Base-by-base conservation (phyloP, 2,888 invertebrate genomes). In the Caenorhabditis panamensis region DNA sequence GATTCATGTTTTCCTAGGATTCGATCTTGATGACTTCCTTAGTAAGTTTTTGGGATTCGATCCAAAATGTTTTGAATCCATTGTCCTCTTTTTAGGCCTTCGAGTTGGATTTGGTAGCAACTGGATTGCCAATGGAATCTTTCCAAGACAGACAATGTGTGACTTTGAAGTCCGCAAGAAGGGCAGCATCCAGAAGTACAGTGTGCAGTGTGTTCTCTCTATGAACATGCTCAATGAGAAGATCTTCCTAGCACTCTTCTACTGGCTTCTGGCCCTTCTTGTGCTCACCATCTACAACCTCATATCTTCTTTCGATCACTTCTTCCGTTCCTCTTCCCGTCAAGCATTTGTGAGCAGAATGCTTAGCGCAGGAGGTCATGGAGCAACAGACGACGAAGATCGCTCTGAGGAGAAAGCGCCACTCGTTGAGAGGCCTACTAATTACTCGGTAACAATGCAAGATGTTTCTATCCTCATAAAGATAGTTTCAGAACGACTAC, bases 141-240 rank as follows among this genome's bases (percentile, higher is more conserved):
- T 85, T 53, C 85, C 85, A 18, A 63, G 85, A 28, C 79, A 82
- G 31, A 85, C 85, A 6, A 85, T 85, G 85, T 85, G 85, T 47
- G 85, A 85, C 69, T 85, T 84, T 67, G 84, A 84, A n/a, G 82
- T 82, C 9, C 68, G 87, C 44, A 84, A 82, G 63, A 86, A 85
- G 47, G 85, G 85, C 54, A 83, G 79, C 51, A 56, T 85, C 13
- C 85, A 85, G 51, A 62, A 82, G n/a, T 85, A 84, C 69, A 80
- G 80, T 36, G 80, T 85, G 6, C 85, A 85, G 69, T 85, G 85
- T 54, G 89, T 89, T n/a, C 82, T 89, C 37, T 82, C 87, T 2
- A 79, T 89, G 79, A 89, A 89, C 63, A 88, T 89, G 88, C 86
- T 89, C 72, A 90, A 90, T 72, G 90, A 90, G 79, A 90, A 90